Evolutionary conservation across 2,888 invertebrate species (phyloP), one percentile per base, ranked within the genome.

Genomic region (Heliconius aoede): DNA sequence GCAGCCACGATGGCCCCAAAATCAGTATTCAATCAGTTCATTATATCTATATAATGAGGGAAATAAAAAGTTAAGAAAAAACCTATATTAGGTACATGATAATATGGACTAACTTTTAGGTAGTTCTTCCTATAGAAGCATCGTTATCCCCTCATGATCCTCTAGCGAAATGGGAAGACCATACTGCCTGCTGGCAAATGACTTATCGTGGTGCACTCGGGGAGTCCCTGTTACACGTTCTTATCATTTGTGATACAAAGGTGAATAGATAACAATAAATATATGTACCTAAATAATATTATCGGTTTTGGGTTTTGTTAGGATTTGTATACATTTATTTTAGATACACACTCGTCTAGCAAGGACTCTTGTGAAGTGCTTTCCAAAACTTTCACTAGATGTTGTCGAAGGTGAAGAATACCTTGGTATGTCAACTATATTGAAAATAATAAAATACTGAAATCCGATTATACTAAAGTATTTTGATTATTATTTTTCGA

Each of bases 351-450:
- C 97, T 0, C 95, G 97, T 82, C 95, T 99, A 76, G 99, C 99
- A 0, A 96, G 98, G 81, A 97, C 98, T 7, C 92, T 99, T 76
- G 95, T 99, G 28, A 97, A 98, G 87, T 97, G 98, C 86, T 99
- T 98, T 87, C 99, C 99, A 0, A 97, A 97, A 84, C 91, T 99
- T 79, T 97, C 98, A 0, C 94, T 98, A 78, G 99, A 99, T 91
- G 97, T 99, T 4, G 99, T 99, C 76, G 99, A 99, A 93, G 99
- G 99, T 0, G 99, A 99, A 90, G 99, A 99, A 92, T 99, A 99
- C 93, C 96, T 98, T 86, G 99, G 98, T 97, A 89, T 84, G 80
- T 65, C 15, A 28, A 46, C 5, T 5, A n/a, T 55, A 55, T 55
- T 11, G 7, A 46, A 21, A 55, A n/a, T 55, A n/a, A 36, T 40